These are phyloP conservation scores for Rallus limicola DNA, from an alignment of 2,113 vertebrate species.

Conservation along the genomic window DNA sequence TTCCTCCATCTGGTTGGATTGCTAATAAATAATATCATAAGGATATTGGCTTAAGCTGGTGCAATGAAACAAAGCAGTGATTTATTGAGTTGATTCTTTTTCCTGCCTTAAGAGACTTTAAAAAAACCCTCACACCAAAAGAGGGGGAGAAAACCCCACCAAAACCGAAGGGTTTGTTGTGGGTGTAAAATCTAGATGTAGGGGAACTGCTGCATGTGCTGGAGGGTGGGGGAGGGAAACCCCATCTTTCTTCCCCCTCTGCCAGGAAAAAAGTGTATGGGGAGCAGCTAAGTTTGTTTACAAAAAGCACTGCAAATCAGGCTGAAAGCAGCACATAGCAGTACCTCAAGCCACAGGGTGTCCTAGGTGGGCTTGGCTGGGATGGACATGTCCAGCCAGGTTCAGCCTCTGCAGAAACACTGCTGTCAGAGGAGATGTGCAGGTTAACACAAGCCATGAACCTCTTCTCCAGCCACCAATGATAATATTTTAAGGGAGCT, in stretches of 20 bases:
- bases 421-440: not conserved
- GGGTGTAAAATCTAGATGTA: not conserved
- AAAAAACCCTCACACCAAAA: not conserved
- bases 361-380: not conserved
- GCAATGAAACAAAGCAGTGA: not conserved
- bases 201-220: not conserved
- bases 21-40: conserved; percentile 18
- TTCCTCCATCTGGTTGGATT: not conserved
- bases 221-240: no score
- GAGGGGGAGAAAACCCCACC: no score
- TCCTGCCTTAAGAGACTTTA: not conserved
- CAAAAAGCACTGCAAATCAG: not conserved
- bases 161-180: not conserved
- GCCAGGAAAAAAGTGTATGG: not conserved
- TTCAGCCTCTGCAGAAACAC: not conserved
- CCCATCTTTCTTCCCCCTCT: not conserved
- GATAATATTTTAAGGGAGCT: not conserved
- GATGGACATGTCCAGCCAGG: not conserved
- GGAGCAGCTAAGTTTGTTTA: not conserved
- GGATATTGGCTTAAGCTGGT: not conserved
- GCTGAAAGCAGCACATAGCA: not conserved
- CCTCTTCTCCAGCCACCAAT: not conserved
- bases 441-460: not conserved
- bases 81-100: not conserved
- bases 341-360: not conserved